Percentiles rank a stretch among this genome's conserved stretches.
These are phyloP conservation scores for Dendropsophus ebraccatus DNA, from an alignment of 2,113 vertebrate genomes.

Conservation along the genomic window DNA sequence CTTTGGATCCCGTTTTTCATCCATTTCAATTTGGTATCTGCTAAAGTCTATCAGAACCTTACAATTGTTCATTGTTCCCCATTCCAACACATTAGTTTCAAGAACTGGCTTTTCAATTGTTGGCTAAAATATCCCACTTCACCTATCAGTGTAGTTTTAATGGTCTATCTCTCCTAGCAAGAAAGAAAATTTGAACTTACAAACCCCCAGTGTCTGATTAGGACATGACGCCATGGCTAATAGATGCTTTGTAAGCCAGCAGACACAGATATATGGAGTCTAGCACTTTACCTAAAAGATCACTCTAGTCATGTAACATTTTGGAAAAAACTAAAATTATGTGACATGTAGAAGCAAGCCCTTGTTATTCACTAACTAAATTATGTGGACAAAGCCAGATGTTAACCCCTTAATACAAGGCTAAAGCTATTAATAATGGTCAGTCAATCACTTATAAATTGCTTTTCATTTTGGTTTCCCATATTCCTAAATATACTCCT, in stretches of 20 bases:
- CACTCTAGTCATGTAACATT: not conserved
- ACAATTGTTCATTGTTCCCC: too few relatives aligned
- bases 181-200: not conserved
- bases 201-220: not conserved
- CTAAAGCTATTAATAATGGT: not conserved
- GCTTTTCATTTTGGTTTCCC: not conserved
- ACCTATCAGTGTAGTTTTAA: not conserved
- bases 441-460: not conserved
- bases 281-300: not conserved
- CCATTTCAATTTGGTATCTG: too few relatives aligned
- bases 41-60: too few relatives aligned
- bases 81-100: too few relatives aligned
- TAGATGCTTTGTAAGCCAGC: constrained; percentile 15
- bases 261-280: constrained; percentile 22
- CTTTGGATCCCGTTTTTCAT: too few relatives aligned
- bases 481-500: not conserved
- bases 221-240: not conserved
- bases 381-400: not conserved
- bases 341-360: constrained; percentile 34
- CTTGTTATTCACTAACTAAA: not conserved
- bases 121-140: too few relatives aligned
- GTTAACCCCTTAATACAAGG: not conserved
- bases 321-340: constrained; percentile 17
- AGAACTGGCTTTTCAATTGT: too few relatives aligned
- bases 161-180: not conserved